phyloP scores from a whole-genome alignment of 2,113 vertebrate species.

The Melospiza georgiana region DNA sequence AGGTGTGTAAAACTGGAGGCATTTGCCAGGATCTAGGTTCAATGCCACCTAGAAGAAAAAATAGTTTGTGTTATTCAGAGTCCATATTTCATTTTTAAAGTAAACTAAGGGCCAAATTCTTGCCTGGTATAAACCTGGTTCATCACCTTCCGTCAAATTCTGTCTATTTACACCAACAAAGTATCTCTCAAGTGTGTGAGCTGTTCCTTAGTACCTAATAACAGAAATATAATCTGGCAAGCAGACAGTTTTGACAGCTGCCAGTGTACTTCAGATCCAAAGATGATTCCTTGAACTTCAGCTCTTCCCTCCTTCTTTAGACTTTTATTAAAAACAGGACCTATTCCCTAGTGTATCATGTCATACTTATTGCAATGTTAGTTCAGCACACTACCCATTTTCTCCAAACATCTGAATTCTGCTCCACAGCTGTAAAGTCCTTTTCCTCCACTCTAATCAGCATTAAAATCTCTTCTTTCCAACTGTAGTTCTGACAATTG shows the following conservation, averaged over 20 bases:
- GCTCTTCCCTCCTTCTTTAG: not conserved
- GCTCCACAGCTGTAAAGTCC: not conserved
- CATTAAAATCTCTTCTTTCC: not conserved
- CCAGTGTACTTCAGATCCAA: not conserved
- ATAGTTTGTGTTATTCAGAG: not conserved
- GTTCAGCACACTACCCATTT: not conserved
- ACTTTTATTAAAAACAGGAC: constrained; percentile 28
- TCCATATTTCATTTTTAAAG: not conserved
- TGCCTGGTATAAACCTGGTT: not conserved
- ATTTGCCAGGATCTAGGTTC: not conserved
- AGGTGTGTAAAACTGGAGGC: not conserved
- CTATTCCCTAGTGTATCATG: not conserved
- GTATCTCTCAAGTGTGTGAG: not conserved
- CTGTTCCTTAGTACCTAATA: constrained; percentile 1
- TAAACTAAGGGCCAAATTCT: not conserved
- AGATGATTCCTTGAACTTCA: constrained; percentile 22
- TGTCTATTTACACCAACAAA: not conserved
- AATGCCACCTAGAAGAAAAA: not conserved
- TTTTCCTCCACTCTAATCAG: not conserved
- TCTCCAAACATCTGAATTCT: constrained; percentile 1
- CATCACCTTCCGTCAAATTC: not conserved
- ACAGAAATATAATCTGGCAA: constrained; percentile 22
- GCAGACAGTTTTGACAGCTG: not conserved
- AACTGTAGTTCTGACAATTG: not conserved
- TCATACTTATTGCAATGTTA: not conserved